These are phyloP conservation scores for Todiramphus saurophagus DNA, from an alignment of 2,113 vertebrate genomes.

Conservation along the genomic window DNA sequence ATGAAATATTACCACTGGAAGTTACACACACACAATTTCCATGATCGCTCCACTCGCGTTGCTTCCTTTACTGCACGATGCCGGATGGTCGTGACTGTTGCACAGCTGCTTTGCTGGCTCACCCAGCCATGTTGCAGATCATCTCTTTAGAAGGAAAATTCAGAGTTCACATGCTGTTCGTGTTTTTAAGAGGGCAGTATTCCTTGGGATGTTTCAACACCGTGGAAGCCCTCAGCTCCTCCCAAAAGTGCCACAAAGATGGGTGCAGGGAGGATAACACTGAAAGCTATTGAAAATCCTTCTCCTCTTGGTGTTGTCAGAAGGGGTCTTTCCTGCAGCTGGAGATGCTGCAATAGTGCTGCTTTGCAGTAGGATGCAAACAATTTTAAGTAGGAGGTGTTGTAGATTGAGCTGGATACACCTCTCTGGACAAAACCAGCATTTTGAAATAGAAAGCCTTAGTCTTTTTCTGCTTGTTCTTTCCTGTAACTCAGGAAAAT, in stretches of 20 bases:
- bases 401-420: neutral
- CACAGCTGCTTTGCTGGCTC: neutral
- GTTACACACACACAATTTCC: neutral
- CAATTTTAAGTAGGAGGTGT: neutral
- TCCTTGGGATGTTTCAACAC: neutral
- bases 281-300: neutral
- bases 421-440: neutral
- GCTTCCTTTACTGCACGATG: neutral
- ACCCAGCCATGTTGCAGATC: neutral
- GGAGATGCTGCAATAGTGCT: neutral
- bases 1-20: slow-evolving; percentile 32
- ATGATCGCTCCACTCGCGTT: neutral
- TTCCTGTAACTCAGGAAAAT: neutral
- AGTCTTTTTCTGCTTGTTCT: neutral
- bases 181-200: neutral
- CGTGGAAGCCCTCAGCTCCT: neutral
- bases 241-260: neutral
- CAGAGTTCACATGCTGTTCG: rapidly evolving
- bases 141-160: neutral
- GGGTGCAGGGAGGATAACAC: neutral
- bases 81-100: neutral
- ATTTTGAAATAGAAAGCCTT: neutral
- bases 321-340: neutral
- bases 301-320: neutral
- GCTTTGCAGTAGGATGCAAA: neutral